Percentiles rank a stretch among this genome's conserved stretches.
Evolutionary conservation across 2,797 vertebrate species (phyloP).

Genomic region (Syngnathus acus): DNA sequence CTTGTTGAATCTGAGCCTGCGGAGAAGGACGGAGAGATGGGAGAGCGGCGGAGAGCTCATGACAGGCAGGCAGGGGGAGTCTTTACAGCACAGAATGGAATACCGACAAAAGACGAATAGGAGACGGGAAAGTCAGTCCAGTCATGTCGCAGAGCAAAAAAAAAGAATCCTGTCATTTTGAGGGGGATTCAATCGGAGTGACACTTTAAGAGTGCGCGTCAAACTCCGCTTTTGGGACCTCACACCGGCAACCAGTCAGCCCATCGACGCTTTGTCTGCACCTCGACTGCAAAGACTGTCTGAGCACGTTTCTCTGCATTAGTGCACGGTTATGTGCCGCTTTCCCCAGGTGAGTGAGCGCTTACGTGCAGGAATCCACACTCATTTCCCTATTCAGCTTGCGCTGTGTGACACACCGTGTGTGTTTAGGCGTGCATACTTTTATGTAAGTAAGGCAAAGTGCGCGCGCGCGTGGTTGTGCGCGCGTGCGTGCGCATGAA

Average conservation of each 20-base stretch:
- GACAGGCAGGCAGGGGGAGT: constrained; percentile 61
- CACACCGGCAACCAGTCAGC: neutral
- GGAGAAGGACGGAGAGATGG: constrained; percentile 29
- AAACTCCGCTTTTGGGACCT: constrained; percentile 40
- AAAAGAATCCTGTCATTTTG: constrained; percentile 29
- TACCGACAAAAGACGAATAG: constrained; percentile 49
- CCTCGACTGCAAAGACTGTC: constrained; percentile 44
- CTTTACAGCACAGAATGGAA: constrained; percentile 58
- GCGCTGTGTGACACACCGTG: constrained; percentile 17
- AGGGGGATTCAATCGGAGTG: constrained; percentile 39
- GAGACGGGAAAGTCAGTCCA: constrained; percentile 45
- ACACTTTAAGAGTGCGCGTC: constrained; percentile 54
- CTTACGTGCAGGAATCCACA: constrained; percentile 50
- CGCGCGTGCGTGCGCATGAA: constrained; percentile 48
- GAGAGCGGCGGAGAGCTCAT: constrained; percentile 55
- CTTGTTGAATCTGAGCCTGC: constrained; percentile 72
- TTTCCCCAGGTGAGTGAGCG: constrained; percentile 59
- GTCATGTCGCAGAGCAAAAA: constrained; percentile 29
- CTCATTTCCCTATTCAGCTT: constrained; percentile 44
- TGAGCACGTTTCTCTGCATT: constrained; percentile 30
- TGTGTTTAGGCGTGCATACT: constrained; percentile 27
- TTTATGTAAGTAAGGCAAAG: constrained; percentile 53
- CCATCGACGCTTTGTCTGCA: constrained; percentile 16
- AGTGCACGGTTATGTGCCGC: constrained; percentile 36
- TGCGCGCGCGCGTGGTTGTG: constrained; percentile 29